These are phyloP conservation scores for Ophiodon elongatus DNA, from an alignment of 2,113 vertebrate species.

Conservation along the genomic window DNA sequence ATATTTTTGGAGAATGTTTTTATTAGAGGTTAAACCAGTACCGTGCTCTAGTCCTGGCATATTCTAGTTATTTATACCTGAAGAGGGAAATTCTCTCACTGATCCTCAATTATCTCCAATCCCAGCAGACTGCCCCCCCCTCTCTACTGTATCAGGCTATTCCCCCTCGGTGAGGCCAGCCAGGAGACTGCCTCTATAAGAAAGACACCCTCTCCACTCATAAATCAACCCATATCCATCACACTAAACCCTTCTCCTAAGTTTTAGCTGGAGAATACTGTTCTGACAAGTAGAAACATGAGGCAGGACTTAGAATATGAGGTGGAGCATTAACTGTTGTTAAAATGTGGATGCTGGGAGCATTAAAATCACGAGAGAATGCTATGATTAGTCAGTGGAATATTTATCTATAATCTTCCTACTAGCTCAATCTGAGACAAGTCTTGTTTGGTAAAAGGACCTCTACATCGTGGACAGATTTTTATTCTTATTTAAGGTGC, in stretches of 20 bases:
- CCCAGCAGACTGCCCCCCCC: conserved; percentile 49
- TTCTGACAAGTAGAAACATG: conserved; percentile 25
- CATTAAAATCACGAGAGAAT: background rate
- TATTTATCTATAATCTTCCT: background rate
- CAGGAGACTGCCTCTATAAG: conserved; percentile 36
- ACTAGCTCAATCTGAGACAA: background rate
- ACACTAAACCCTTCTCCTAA: conserved; percentile 19
- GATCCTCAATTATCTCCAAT: conserved; percentile 69
- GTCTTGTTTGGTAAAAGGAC: background rate
- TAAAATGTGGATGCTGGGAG: conserved; percentile 5
- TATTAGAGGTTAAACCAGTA: conserved; percentile 50
- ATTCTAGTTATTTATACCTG: conserved; percentile 68
- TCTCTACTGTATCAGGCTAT: conserved; percentile 13
- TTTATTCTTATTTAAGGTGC: background rate
- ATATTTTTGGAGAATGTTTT: background rate
- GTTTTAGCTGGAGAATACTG: conserved; percentile 8
- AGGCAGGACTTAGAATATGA: conserved; percentile 26
- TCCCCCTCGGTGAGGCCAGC: conserved; percentile 32
- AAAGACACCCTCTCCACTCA: conserved; percentile 48
- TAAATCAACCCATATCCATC: conserved; percentile 57
- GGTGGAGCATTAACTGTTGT: background rate
- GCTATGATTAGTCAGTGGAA: background rate
- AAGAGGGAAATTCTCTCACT: conserved; percentile 62
- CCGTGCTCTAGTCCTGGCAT: conserved; percentile 3
- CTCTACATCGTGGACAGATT: background rate